These are phyloP conservation scores for Orthosia gothica DNA, from an alignment of 2,888 invertebrate species.

Conservation along the genomic window DNA sequence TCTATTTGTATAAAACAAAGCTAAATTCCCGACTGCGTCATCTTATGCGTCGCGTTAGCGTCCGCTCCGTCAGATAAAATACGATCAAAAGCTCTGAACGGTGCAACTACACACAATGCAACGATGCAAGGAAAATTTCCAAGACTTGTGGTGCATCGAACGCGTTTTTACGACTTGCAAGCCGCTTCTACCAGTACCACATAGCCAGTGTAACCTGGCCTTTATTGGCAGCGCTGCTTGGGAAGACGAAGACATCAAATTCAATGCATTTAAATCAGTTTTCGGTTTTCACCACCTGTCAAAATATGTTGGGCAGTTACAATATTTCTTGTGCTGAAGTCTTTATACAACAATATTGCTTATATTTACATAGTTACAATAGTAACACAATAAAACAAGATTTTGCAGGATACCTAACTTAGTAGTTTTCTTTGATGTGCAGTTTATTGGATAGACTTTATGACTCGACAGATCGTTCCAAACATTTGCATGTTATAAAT, in stretches of 20 bases:
- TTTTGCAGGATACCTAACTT: background rate
- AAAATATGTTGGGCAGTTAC: slow-evolving; percentile 3
- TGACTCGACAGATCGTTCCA: background rate
- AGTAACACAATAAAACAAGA: slow-evolving; percentile 3
- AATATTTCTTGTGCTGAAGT: background rate
- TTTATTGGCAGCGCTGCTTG: slow-evolving; percentile 1
- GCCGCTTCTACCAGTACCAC: slow-evolving; percentile 18
- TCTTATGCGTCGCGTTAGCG: slow-evolving; percentile 12
- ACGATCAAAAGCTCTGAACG: slow-evolving; percentile 46
- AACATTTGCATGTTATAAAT: slow-evolving; percentile 7
- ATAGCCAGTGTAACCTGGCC: slow-evolving; percentile 33
- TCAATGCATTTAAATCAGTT: background rate
- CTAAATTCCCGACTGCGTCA: slow-evolving; percentile 21
- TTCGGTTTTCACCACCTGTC: background rate
- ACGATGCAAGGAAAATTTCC: slow-evolving; percentile 61
- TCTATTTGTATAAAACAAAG: slow-evolving; percentile 5
- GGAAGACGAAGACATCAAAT: background rate
- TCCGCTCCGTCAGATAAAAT: slow-evolving; percentile 23
- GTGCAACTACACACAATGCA: slow-evolving; percentile 40
- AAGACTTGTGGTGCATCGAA: slow-evolving; percentile 40
- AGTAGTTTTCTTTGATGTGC: slow-evolving; percentile 11
- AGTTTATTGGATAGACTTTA: slow-evolving; percentile 18
- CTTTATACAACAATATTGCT: background rate
- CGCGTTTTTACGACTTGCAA: slow-evolving; percentile 39
- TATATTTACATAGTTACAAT: background rate